Conservation (phyloP, 1,140 invertebrate genomes). For the Bicyclus anynana region DNA sequence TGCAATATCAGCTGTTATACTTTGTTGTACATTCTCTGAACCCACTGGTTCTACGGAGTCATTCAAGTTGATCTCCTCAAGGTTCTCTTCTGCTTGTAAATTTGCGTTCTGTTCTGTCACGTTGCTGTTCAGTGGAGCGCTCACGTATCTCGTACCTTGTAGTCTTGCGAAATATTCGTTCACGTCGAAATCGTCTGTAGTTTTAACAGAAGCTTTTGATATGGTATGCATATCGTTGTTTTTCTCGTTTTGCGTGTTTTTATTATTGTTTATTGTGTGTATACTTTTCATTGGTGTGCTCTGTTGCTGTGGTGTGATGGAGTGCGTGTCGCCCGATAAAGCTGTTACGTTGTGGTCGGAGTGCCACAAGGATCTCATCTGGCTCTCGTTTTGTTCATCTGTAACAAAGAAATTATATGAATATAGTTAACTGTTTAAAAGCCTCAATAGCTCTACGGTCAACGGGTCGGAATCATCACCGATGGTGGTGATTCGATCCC, state of each 20-base stretch:
- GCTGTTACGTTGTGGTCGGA: constrained; percentile 34
- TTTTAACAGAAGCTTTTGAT: constrained; percentile 43
- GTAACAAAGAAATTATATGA: constrained; percentile 38
- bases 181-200: constrained; percentile 71
- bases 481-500: too few species aligned
- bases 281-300: constrained; percentile 18
- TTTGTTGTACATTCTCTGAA: constrained; percentile 50
- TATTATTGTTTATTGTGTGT: constrained; percentile 19
- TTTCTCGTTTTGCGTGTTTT: constrained; percentile 17
- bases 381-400: constrained; percentile 47
- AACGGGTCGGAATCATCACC: too few species aligned
- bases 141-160: constrained; percentile 64
- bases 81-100: constrained; percentile 49
- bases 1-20: constrained; percentile 76
- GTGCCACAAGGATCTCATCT: constrained; percentile 35
- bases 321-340: constrained; percentile 48
- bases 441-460: too few species aligned
- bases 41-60: constrained; percentile 39
- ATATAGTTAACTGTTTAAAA: too few species aligned
- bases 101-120: constrained; percentile 43
- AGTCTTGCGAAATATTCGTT: constrained; percentile 71
- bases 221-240: constrained; percentile 14
- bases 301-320: constrained; percentile 24
- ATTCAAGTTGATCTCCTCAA: constrained; percentile 70
- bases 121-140: constrained; percentile 49